These are phyloP conservation scores for Andrena dorsata DNA, from an alignment of 2,888 invertebrate species.

Conservation along the genomic window DNA sequence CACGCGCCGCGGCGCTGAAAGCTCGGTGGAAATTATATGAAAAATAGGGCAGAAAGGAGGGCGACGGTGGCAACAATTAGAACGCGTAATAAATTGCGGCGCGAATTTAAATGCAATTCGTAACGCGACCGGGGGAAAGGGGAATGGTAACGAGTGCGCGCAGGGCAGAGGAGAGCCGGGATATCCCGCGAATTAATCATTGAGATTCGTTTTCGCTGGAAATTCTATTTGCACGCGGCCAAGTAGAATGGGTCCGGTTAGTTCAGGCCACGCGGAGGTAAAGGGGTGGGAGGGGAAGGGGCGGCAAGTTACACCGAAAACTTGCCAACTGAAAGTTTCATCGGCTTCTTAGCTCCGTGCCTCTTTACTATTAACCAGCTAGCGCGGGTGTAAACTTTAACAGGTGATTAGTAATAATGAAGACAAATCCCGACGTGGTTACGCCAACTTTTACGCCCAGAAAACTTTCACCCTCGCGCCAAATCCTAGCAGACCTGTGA, in stretches of 20 bases:
- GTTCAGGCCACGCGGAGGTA: conserved; percentile 5
- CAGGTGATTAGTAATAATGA: conserved; percentile 69
- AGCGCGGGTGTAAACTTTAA: conserved; percentile 62
- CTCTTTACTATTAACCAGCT: conserved; percentile 62
- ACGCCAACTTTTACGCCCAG: conserved; percentile 43
- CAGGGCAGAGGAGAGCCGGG: not conserved
- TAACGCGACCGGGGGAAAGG: not conserved
- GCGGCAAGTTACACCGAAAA: conserved; percentile 57
- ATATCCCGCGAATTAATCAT: conserved; percentile 43
- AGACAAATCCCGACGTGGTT: conserved; percentile 58
- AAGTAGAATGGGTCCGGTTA: conserved; percentile 26
- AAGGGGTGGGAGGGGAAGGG: not conserved
- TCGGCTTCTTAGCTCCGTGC: conserved; percentile 44
- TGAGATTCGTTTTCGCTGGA: conserved; percentile 42
- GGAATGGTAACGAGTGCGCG: not conserved
- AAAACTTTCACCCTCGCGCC: conserved; percentile 26
- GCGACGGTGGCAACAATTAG: not conserved
- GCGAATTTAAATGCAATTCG: conserved; percentile 31
- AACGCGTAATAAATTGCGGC: conserved; percentile 39
- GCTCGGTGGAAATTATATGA: conserved; percentile 15
- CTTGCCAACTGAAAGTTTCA: conserved; percentile 60
- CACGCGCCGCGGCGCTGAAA: conserved; percentile 21
- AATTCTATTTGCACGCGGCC: conserved; percentile 57
- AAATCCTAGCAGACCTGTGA: not conserved
- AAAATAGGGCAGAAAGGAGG: conserved; percentile 1